Base-by-base conservation (phyloP, 1,140 invertebrate genomes). In the Halesus radiatus region DNA sequence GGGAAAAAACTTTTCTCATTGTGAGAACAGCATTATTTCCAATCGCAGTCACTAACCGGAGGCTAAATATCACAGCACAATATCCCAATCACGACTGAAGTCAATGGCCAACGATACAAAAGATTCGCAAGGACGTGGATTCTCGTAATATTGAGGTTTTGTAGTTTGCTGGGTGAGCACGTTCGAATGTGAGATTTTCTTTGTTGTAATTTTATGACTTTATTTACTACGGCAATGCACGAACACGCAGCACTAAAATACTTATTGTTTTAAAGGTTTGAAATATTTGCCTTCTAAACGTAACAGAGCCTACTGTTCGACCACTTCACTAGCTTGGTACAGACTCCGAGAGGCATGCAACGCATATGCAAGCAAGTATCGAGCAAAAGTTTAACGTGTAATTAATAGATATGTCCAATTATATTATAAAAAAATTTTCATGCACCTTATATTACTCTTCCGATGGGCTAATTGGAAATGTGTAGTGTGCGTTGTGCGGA, bases 121-220 rank as follows among this genome's bases (percentile, higher is more conserved):
- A 52, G 5, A 50, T 50, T 18, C 32, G 10, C 66, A 20, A 70
- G 23, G 20, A n/a, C 66, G 18, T n/a, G 7, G 15, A 70, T 16
- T 50, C 7, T 10, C 2, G n/a, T 66, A 16, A 10, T 3, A 32
- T 5, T 16, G 37, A 18, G 20, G 16, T 74, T 56, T 26, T 29
- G 20, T 6, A 66, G 37, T 70, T 45, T 10, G 54, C 15, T 54
- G 50, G 15, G 20, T 29, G 53, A 22, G 56, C 54, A 62, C 74
- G 74, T 76, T 50, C 62, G n/a, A 58, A 60, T 58, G 54, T 45
- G 32, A 58, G 74, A 76, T 76, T 58, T 76, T 22, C 58, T 76
- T 76, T 76, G 74, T 76, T 76, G 6, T 15, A 62, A 50, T 76
- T 76, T 76, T 76, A 76, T 76, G 32, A 37, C 74, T 76, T 76